Conservation (phyloP, 2,113 vertebrate species). For the Eretmochelys imbricata region DNA sequence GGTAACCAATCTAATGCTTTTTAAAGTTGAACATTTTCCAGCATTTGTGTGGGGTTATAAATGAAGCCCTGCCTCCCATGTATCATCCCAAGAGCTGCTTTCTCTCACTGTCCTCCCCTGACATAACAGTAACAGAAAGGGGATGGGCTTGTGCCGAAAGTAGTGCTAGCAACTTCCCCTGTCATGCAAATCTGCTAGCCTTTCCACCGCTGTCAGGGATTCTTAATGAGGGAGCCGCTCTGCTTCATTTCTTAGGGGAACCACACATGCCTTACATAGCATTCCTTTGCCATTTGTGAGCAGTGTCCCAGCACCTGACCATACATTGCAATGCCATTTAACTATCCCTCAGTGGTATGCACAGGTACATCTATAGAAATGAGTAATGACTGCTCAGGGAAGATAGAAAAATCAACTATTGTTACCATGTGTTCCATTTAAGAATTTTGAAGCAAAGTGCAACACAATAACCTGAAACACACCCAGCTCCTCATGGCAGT, state of each 20-base stretch:
- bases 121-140: slow-evolving; percentile 66
- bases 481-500: not conserved
- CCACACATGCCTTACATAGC: not conserved
- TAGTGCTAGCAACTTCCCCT: slow-evolving; percentile 44
- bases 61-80: slow-evolving; percentile 74
- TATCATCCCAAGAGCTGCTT: slow-evolving; percentile 78
- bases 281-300: not conserved
- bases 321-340: accelerated
- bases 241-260: not conserved
- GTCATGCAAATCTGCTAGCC: slow-evolving; percentile 55
- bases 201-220: slow-evolving; percentile 12
- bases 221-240: slow-evolving; percentile 17
- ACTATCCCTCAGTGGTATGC: accelerated
- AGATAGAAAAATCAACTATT: not conserved
- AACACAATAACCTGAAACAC: not conserved
- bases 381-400: accelerated
- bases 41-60: slow-evolving; percentile 73
- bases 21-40: slow-evolving; percentile 77
- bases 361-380: not conserved
- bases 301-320: not conserved
- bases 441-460: not conserved
- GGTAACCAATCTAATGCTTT: slow-evolving; percentile 75
- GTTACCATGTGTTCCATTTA: not conserved
- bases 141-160: slow-evolving; percentile 50
- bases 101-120: slow-evolving; percentile 78